These are phyloP conservation scores for Lasioglossum pauxillum DNA, from an alignment of 2,888 invertebrate genomes.

Conservation along the genomic window DNA sequence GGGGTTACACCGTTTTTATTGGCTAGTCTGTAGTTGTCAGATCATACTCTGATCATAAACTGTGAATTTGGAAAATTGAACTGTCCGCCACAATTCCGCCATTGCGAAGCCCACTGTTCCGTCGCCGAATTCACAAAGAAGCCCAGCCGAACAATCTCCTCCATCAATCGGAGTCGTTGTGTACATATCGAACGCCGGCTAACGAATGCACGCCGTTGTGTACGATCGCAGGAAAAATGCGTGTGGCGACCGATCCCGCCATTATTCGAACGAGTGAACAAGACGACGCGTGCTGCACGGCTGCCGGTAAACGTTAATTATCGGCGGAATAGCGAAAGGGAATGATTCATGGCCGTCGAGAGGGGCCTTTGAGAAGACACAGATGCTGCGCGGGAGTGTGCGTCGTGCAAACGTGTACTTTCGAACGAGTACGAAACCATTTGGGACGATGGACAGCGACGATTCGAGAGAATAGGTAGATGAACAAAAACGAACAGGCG, in stretches of 20 bases:
- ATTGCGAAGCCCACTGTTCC: not conserved
- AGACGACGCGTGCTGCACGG: slow-evolving; percentile 62
- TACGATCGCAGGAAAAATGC: not conserved
- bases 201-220: not conserved
- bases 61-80: not conserved
- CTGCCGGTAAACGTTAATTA: slow-evolving; percentile 71
- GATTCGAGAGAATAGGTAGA: not conserved
- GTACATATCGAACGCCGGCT: not conserved
- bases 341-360: slow-evolving; percentile 67
- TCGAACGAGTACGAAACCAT: not conserved
- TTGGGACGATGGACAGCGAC: not conserved
- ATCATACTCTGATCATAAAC: not conserved
- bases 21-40: no score
- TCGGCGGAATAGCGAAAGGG: slow-evolving; percentile 64
- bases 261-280: slow-evolving; percentile 58
- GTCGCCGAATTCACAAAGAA: slow-evolving; percentile 70
- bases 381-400: not conserved
- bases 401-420: not conserved
- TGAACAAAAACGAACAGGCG: not conserved
- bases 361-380: slow-evolving; percentile 14
- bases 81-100: not conserved
- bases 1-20: not conserved
- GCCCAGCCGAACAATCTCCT: slow-evolving; percentile 42
- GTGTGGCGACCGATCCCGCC: not conserved
- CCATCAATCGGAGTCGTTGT: slow-evolving; percentile 64